Conservation (phyloP, 2,888 invertebrate genomes). For the Agriotes lineatus region DNA sequence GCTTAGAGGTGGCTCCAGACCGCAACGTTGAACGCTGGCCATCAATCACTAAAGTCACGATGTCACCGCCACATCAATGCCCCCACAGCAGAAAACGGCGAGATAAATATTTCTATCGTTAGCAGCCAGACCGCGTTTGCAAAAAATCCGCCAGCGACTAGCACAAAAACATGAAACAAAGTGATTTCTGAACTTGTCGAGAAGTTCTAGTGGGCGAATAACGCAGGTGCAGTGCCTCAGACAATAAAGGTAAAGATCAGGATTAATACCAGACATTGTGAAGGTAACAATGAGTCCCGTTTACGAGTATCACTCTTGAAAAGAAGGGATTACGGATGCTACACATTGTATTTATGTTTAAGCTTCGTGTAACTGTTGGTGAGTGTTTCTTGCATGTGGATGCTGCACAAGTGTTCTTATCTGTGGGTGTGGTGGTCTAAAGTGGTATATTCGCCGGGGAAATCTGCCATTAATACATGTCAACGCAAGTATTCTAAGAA, state of each 20-base stretch:
- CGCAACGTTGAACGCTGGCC: slow-evolving; percentile 18
- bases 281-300: neutral
- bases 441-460: neutral
- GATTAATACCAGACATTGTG: slow-evolving; percentile 1
- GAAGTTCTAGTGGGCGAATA: neutral
- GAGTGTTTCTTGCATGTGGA: neutral
- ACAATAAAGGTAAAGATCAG: neutral
- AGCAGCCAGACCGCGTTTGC: neutral
- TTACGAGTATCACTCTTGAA: neutral
- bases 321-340: neutral
- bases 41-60: slow-evolving; percentile 20
- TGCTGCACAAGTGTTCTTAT: slow-evolving; percentile 14
- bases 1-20: neutral
- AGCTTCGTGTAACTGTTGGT: neutral
- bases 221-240: neutral
- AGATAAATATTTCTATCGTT: slow-evolving; percentile 22
- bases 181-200: neutral
- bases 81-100: slow-evolving; percentile 14
- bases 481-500: neutral
- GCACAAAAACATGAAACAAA: neutral
- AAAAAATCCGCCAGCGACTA: neutral
- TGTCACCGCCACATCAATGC: slow-evolving; percentile 19
- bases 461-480: neutral
- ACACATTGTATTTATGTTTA: neutral
- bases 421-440: neutral